Conservation (phyloP, 2,797 vertebrate species). For the Catostomus latipinnis region DNA sequence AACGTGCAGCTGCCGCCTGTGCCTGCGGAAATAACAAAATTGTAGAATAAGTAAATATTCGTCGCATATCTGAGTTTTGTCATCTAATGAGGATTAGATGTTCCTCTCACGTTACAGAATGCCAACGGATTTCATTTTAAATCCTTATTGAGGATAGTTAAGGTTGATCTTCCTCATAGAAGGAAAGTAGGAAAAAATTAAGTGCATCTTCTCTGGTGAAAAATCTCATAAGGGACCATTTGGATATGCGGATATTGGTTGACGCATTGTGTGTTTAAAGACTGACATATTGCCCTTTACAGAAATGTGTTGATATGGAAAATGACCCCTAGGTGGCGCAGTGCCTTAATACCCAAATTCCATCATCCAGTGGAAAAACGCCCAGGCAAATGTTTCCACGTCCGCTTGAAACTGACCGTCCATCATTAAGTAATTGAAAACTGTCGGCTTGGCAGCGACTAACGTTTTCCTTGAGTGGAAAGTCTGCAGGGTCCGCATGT, state of each 20-base stretch:
- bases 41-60: background rate
- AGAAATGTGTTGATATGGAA: background rate
- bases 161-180: too few species aligned
- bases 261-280: background rate
- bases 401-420: slow-evolving; percentile 48
- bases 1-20: slow-evolving; percentile 76
- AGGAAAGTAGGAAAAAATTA: too few species aligned
- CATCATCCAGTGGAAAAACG: slow-evolving; percentile 9
- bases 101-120: background rate
- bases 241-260: too few species aligned
- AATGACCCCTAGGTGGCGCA: slow-evolving; percentile 27
- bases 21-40: slow-evolving; percentile 44
- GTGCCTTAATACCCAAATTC: background rate
- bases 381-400: slow-evolving; percentile 50
- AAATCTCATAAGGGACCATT: too few species aligned
- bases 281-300: background rate
- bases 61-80: background rate
- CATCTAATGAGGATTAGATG: background rate
- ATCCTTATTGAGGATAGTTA: too few species aligned
- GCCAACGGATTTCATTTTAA: too few species aligned
- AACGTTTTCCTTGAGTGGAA: slow-evolving; percentile 60
- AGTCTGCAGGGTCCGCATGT: slow-evolving; percentile 59
- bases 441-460: slow-evolving; percentile 72
- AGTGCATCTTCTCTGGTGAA: too few species aligned
- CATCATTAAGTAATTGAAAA: slow-evolving; percentile 62